Evolutionary conservation across 2,888 invertebrate genomes (phyloP).

Genomic region (Hanleya hanleyi): DNA sequence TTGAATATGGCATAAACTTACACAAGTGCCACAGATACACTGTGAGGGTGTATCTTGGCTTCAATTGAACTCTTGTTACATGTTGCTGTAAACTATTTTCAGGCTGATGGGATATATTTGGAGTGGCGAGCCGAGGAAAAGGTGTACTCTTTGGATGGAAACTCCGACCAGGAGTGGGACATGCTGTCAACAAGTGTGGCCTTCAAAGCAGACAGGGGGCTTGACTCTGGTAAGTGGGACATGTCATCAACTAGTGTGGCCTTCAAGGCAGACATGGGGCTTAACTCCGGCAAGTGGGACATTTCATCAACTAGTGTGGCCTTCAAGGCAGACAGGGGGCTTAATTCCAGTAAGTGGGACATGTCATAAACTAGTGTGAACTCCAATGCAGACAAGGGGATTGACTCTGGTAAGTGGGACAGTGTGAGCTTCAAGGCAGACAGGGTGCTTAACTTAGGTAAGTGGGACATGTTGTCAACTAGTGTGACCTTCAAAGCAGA

Average conservation of each 20-base stretch:
- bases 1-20: too few species aligned
- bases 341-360: conserved; percentile 62
- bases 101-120: conserved; percentile 69
- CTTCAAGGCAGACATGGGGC: conserved; percentile 62
- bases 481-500: too few species aligned
- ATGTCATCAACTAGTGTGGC: conserved; percentile 59
- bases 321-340: conserved; percentile 62
- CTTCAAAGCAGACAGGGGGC: conserved; percentile 62
- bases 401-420: conserved; percentile 36
- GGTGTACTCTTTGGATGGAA: conserved; percentile 51
- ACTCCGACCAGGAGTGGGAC: conserved; percentile 68
- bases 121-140: conserved; percentile 69
- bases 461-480: neutral
- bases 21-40: too few species aligned
- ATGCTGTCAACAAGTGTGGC: conserved; percentile 59
- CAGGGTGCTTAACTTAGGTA: conserved; percentile 44
- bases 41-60: too few species aligned
- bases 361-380: conserved; percentile 58
- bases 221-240: conserved; percentile 62
- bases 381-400: conserved; percentile 62
- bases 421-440: conserved; percentile 66
- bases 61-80: too few species aligned
- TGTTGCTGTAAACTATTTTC: too few species aligned
- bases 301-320: conserved; percentile 59
- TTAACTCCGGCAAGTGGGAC: conserved; percentile 62